Percentiles rank a stretch among this genome's conserved stretches.
Conservation (phyloP, 2,888 invertebrate genomes). For the Parapristionchus giblindavisi region DNA sequence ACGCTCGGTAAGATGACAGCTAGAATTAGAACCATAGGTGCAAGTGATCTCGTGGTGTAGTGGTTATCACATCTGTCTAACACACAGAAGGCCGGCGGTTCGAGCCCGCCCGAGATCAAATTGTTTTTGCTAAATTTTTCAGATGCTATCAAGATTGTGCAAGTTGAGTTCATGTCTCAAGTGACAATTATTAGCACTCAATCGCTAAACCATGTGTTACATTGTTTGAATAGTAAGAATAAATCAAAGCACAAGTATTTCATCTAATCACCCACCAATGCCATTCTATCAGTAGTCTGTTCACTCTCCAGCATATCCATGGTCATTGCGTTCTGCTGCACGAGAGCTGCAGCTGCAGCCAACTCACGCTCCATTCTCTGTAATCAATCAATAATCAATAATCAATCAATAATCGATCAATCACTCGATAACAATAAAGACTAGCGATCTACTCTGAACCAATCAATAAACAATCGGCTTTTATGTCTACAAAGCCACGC, state of each 20-base stretch:
- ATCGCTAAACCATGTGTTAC: no score
- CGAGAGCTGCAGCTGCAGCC: slow-evolving; percentile 44
- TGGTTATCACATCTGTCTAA: slow-evolving; percentile 69
- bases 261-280: not conserved
- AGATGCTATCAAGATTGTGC: no score
- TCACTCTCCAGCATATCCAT: slow-evolving; percentile 61
- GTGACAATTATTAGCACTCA: no score
- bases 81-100: slow-evolving; percentile 68
- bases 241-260: no score
- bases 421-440: not conserved
- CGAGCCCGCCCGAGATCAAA: slow-evolving; percentile 66
- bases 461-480: not conserved
- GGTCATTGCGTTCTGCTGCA: slow-evolving; percentile 61
- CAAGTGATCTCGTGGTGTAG: slow-evolving; percentile 66
- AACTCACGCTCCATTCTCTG: slow-evolving; percentile 50
- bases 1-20: not conserved
- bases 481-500: not conserved
- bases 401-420: not conserved
- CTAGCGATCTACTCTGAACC: not conserved
- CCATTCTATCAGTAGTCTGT: slow-evolving; percentile 46
- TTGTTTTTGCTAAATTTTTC: no score
- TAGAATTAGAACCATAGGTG: no score
- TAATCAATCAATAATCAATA: slow-evolving; percentile 1
- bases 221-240: no score
- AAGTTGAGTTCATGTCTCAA: no score